A percentile compares a stretch with the other conserved stretches of the same genome.
Conservation (phyloP, 2,888 invertebrate species). For the Caenorhabditis auriculariae region DNA sequence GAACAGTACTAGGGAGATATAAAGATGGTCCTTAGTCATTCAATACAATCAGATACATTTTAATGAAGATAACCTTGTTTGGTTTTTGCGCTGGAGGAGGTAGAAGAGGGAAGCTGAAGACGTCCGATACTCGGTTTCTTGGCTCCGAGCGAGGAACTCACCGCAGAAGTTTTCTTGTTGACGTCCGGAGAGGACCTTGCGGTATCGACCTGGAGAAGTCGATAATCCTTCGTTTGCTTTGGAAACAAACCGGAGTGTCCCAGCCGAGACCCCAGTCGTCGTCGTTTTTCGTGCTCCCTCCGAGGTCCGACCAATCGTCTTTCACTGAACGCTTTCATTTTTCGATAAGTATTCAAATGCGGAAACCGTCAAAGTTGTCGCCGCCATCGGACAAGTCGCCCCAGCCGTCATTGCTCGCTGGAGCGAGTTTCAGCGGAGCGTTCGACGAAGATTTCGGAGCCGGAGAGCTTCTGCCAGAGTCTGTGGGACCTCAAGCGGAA, state of each 20-base stretch:
- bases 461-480: background rate
- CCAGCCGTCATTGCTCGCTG: conserved; percentile 37
- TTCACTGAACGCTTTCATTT: conserved; percentile 4
- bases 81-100: no score
- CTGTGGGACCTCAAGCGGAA: no score
- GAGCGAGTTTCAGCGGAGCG: conserved; percentile 9
- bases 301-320: conserved; percentile 23
- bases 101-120: no score
- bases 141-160: no score
- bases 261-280: conserved; percentile 34
- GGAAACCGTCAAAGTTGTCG: conserved; percentile 20
- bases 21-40: no score
- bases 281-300: conserved; percentile 5
- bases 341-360: background rate
- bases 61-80: no score
- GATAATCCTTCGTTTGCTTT: no score
- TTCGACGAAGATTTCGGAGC: background rate
- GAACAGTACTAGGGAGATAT: no score
- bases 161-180: conserved; percentile 9
- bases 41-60: no score
- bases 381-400: conserved; percentile 44
- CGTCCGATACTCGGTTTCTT: no score
- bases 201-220: conserved; percentile 15
- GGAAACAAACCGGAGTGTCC: conserved; percentile 22
- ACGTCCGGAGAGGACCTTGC: conserved; percentile 17